Evolutionary conservation across 2,888 invertebrate species (phyloP), one percentile per base, ranked within the genome.

Genomic region (Clitarchus hookeri): DNA sequence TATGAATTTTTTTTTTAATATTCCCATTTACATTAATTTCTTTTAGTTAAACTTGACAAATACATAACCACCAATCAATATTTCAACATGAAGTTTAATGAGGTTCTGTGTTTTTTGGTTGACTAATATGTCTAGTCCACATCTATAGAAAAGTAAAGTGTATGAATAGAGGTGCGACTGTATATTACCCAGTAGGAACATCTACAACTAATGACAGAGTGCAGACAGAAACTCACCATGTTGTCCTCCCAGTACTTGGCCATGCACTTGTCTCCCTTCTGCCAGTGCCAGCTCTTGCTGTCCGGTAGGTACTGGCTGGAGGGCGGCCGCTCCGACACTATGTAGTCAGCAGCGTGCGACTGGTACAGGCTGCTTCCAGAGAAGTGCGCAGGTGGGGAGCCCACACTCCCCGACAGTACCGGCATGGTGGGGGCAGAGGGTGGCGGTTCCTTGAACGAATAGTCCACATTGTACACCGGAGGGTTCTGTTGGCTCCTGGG

Each of bases 201-300:
- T 36, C 36, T 36, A 48, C 48, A 48, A 48, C 48, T 48, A 11
- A 8, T 6, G 48, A 48, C 2, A 6, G 12, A 19, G 19, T 16
- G 12, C 8, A 48, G 48, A 48, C 23, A n/a, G n/a, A n/a, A 8
- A 90, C 93, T 93, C 91, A 96, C 97, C 92, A 95, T 95, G 90
- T 96, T 95, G 92, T 98, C 98, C 91, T 98, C 97, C 98, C 98
- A 98, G 92, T 98, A 98, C 90, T 97, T 96, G 12, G 98, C 98
- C 91, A 97, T 93, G 90, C 97, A 97, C 87, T 95, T 94, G 90
- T 97, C 97, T 19, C 97, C 97, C 84, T 94, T 92, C 90, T 95
- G 95, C 96, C 96, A 97, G 88, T 93, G 93, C 91, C 92, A 91
- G 79, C 88, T 86, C 79, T 88, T 88, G 83, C 83, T 87, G 54